Conservation (phyloP, 35 echinoderm and acorn worm genomes). For the Lytechinus pictus region DNA sequence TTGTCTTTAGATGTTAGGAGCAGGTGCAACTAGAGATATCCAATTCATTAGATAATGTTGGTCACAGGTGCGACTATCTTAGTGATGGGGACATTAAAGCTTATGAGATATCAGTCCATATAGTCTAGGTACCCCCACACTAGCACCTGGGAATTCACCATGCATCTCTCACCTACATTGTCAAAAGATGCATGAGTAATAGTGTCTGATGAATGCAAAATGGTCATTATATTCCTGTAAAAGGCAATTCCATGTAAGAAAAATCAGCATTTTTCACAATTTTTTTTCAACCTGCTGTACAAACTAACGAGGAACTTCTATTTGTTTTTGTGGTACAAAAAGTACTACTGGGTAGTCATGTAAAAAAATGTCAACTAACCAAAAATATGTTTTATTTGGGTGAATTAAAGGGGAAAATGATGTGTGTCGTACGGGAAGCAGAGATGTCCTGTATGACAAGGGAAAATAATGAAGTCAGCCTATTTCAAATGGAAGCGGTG, state of each 20-base stretch:
- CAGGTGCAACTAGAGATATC: constrained; percentile 45
- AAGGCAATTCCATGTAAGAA: background rate
- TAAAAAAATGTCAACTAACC: too few relatives aligned
- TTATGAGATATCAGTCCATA: constrained; percentile 1
- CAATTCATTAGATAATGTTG: constrained; percentile 55
- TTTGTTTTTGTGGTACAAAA: too few relatives aligned
- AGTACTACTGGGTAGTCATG: too few relatives aligned
- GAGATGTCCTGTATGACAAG: too few relatives aligned
- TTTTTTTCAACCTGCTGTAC: too few relatives aligned
- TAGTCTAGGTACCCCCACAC: background rate
- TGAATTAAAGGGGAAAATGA: too few relatives aligned
- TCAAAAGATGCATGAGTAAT: constrained; percentile 7
- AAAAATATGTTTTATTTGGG: too few relatives aligned
- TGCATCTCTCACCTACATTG: background rate
- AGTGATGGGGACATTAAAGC: constrained; percentile 16
- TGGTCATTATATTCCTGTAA: background rate
- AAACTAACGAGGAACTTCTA: too few relatives aligned
- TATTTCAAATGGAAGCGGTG: too few relatives aligned
- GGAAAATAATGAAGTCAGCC: too few relatives aligned
- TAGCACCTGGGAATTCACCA: background rate
- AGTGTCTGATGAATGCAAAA: background rate
- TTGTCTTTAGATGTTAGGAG: constrained; percentile 8
- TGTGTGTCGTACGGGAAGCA: too few relatives aligned
- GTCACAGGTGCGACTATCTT: constrained; percentile 15
- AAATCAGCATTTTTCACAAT: too few relatives aligned